phyloP scores from a whole-genome alignment of 2,113 vertebrate genomes.

The Crotalus tigris region DNA sequence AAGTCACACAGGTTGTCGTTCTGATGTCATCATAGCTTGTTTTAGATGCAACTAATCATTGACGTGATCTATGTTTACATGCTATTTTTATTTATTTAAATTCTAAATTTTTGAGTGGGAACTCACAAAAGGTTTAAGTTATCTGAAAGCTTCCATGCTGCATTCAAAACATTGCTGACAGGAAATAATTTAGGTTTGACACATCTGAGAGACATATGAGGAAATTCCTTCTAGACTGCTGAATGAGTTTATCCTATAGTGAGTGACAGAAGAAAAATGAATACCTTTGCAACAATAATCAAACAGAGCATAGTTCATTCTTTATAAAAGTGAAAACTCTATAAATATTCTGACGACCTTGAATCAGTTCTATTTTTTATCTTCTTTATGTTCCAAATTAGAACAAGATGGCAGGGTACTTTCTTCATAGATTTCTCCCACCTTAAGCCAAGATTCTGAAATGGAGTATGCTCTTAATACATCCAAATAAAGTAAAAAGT shows the following conservation, averaged over 20 bases:
- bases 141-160: background rate
- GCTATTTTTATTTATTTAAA: background rate
- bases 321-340: background rate
- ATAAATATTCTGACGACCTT: rapidly evolving
- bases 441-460: slow-evolving; percentile 27
- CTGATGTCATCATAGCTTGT: background rate
- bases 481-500: slow-evolving; percentile 73
- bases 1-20: background rate
- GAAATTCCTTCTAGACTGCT: background rate
- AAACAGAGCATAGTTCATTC: background rate
- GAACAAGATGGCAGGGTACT: background rate
- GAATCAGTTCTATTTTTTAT: background rate
- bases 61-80: background rate
- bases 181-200: background rate
- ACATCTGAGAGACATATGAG: background rate
- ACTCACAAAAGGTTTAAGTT: background rate
- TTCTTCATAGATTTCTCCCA: slow-evolving; percentile 26
- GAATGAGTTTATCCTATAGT: background rate
- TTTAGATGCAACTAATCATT: background rate
- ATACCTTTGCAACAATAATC: background rate
- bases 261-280: background rate
- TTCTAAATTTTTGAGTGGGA: background rate
- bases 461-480: slow-evolving; percentile 51
- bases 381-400: slow-evolving; percentile 2
- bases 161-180: background rate